These are phyloP conservation scores for Tribolium castaneum DNA, from an alignment of 1,140 invertebrate genomes.

Conservation along the genomic window DNA sequence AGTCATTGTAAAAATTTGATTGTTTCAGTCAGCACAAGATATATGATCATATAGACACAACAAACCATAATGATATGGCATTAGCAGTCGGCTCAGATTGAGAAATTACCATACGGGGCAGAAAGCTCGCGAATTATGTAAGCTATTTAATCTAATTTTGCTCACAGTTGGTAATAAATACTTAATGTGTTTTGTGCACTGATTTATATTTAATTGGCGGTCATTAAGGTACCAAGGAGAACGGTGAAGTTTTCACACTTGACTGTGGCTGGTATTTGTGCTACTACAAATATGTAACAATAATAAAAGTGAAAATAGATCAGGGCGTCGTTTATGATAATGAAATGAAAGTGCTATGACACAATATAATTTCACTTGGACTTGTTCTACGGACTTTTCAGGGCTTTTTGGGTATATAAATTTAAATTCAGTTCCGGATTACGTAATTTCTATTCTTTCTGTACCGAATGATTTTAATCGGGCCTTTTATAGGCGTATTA, in stretches of 20 bases:
- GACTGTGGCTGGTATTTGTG: neutral
- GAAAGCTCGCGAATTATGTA: conserved; percentile 1
- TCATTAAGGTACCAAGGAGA: neutral
- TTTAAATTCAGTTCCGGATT: neutral
- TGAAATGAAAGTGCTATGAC: conserved; percentile 27
- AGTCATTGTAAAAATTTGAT: conserved; percentile 29
- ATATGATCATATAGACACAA: conserved; percentile 30
- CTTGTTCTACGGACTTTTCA: neutral
- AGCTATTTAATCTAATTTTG: conserved; percentile 9
- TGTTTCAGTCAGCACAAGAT: conserved; percentile 8
- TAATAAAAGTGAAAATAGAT: conserved; percentile 33
- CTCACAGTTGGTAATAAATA: conserved; percentile 7
- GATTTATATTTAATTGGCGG: conserved; percentile 16
- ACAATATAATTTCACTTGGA: conserved; percentile 17
- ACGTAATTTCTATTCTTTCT: neutral
- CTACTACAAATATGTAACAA: conserved; percentile 19
- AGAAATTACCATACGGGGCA: conserved; percentile 2
- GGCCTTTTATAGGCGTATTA: neutral
- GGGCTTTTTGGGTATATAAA: neutral
- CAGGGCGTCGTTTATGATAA: conserved; percentile 27
- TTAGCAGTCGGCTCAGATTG: neutral
- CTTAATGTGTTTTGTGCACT: neutral
- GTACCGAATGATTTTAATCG: neutral
- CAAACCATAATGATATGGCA: neutral
- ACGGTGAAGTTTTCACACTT: conserved; percentile 9